These are phyloP conservation scores for Ariopsis seemanni DNA, from an alignment of 2,113 vertebrate genomes.

Conservation along the genomic window DNA sequence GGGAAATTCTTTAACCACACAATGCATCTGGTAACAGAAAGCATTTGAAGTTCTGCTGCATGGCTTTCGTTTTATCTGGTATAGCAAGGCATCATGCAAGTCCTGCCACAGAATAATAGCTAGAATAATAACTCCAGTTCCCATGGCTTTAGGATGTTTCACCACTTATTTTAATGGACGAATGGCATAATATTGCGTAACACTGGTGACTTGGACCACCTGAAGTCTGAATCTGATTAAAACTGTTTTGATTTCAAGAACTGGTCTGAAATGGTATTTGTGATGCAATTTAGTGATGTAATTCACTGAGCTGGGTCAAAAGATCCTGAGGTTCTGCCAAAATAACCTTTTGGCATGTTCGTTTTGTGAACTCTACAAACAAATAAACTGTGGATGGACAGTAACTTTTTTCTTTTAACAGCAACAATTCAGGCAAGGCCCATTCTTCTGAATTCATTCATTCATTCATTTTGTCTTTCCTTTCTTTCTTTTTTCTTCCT, in stretches of 20 bases:
- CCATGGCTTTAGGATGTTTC: not conserved
- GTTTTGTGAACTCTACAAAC: not conserved
- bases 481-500: not conserved
- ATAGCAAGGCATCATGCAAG: not conserved
- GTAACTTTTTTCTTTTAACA: not conserved
- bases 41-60: not conserved
- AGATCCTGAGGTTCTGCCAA: not conserved
- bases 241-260: constrained; percentile 24
- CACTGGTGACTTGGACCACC: not conserved
- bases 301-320: not conserved
- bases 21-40: not conserved
- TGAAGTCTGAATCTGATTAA: not conserved
- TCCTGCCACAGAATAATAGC: not conserved
- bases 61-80: constrained; percentile 14
- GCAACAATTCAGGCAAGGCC: not conserved
- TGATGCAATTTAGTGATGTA: constrained; percentile 5
- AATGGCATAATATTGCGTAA: not conserved
- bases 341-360: not conserved
- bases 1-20: not conserved
- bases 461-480: not conserved
- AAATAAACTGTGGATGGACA: not conserved
- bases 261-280: not conserved
- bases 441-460: not conserved
- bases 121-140: not conserved
- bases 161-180: not conserved